Base-by-base conservation (phyloP, 2,888 invertebrate species). In the Hirtodrosophila trivittata region DNA sequence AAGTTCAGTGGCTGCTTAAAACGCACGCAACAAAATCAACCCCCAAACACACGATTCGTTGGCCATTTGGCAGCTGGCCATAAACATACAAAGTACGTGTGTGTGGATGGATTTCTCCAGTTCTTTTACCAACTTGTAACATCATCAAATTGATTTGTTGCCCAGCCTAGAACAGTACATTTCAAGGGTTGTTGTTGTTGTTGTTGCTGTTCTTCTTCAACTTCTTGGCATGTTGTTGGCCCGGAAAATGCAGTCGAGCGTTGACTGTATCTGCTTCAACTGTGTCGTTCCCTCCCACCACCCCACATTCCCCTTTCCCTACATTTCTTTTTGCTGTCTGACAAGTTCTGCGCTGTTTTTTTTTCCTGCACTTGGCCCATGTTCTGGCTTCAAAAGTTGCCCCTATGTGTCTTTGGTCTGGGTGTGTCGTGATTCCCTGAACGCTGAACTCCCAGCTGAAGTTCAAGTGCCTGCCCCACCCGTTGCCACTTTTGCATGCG, bases 211-310 rank as follows among this genome's bases (percentile, higher is more conserved):
- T 38, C 8, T 33, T 16, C 14, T 26, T 16, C 38, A 3, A 10
- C 18, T 38, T 13, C n/a, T 12, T 56, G 49, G 13, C 38, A 25
- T 50, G 39, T 13, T 66, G 57, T 74, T 85, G 85, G 87, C 84
- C 86, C 76, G 81, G 80, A 86, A 82, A 82, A 82, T 82, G 75
- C 87, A 81, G 64, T 78, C 73, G 73, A 87, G 85, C 78, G 85
- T 77, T 72, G 77, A 75, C 72, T 71, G 72, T 75, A 65, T 66
- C 47, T 71, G 66, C 18, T 55, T 65, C 42, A 43, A 64, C 71
- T 56, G 60, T 52, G 65, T 78, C 59, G 47, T 32, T 42, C 56
- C 16, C 14, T 13, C 18, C 37, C 18, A 1, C n/a, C 28, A 35
- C 30, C 25, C 30, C 33, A 26, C 30, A 37, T 35, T 10, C 42